Base-by-base conservation (phyloP, 2,797 vertebrate species). In the Ctenopoma kingsleyae region DNA sequence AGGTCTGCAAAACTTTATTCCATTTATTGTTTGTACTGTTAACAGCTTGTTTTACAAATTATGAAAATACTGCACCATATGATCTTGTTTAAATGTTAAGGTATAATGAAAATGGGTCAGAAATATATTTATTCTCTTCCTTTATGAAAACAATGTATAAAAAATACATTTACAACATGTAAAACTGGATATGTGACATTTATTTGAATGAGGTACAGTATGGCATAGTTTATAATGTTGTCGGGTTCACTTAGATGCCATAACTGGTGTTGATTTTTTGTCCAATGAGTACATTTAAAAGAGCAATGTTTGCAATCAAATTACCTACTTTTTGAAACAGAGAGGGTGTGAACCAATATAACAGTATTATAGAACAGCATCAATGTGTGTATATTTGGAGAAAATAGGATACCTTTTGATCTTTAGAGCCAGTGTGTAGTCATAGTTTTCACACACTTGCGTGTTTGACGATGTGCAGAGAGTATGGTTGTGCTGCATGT, bases 401-500 rank as follows among this genome's bases (percentile, higher is more conserved):
- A 93, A 91, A 91, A 92, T 94, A 94, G 88, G 88, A 87, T 84
- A 90, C 75, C 87, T 93, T 93, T 94, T 93, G 85, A 92, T 94
- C 93, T 92, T 89, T 94, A 94, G 93, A 94, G 91, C 93, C 91
- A 89, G 91, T 93, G 93, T 94, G 89, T 94, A 93, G 92, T 92
- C 90, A 86, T 94, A 93, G 92, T 93, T 92, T 90, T 92, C 86
- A 93, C 92, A 95, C 93, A 93, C 93, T 90, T 79, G 90, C 88
- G 93, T 94, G 92, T 94, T 92, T 91, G 91, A 93, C 67, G 86
- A 92, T 95, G 93, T 95, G 94, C 94, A 93, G 94, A 93, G 89
- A 93, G 93, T 89, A 90, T 94, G 93, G 90, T 93, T 93, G 93
- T 95, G 91, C 93, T 95, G 94, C 93, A 95, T 95, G 94, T 94